Percentiles rank a stretch among this genome's conserved stretches.
phyloP scores from a whole-genome alignment of 2,797 vertebrate genomes.

The Tympanoctomys barrerae region DNA sequence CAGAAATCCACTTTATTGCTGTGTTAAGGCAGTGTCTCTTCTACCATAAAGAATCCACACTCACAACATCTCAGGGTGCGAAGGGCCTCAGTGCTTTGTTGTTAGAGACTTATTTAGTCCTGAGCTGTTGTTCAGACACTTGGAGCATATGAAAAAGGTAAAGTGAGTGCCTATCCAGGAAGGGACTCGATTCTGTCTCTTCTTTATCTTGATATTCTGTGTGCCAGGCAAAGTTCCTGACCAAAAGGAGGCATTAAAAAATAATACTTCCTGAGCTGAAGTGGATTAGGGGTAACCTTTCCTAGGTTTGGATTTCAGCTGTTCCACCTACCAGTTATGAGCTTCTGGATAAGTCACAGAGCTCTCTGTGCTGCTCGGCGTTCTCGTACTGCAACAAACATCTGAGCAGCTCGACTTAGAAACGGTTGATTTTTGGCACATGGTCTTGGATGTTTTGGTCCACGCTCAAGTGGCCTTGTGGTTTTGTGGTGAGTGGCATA shows the following conservation, averaged over 20 bases:
- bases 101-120: neutral
- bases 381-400: neutral
- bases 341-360: neutral
- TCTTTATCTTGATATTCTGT: slow-evolving; percentile 2
- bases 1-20: neutral
- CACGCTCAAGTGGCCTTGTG: neutral
- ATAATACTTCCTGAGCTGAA: slow-evolving; percentile 16
- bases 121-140: neutral
- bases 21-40: neutral
- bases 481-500: neutral
- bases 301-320: neutral
- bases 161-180: neutral
- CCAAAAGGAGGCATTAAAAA: slow-evolving; percentile 30
- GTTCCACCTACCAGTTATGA: neutral
- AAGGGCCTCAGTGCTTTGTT: neutral
- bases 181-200: neutral
- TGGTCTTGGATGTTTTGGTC: neutral
- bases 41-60: neutral
- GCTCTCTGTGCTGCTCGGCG: neutral
- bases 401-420: neutral
- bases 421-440: neutral
- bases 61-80: neutral
- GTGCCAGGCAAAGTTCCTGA: neutral
- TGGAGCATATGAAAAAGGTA: neutral
- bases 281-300: neutral